Base-by-base conservation (phyloP, 2,797 vertebrate species). In the Cyclopterus lumpus region DNA sequence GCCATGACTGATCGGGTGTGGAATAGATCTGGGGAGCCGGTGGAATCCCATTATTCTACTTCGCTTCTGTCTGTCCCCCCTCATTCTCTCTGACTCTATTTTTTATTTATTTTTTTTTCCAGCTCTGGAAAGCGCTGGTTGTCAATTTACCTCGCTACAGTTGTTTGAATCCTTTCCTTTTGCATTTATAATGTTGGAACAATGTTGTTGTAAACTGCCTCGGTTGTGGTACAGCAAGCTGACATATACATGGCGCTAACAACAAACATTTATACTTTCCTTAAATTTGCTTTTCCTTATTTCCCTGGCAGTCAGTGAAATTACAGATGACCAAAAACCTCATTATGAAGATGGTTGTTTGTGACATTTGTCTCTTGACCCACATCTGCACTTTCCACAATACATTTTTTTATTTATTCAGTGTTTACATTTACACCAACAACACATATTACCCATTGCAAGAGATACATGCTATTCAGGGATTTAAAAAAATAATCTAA, bases 11-110 rank as follows among this genome's bases (percentile, higher is more conserved):
- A 92, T 90, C 72, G 76, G 62, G 63, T 3, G 48, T 62, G 68
- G 75, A 89, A 90, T 86, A 85, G 83, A 89, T 91, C 85, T 58
- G 26, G 48, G 64, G 51, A 77, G 71, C 38, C 8, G 26, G 49
- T 77, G 83, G 15, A 4, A 75, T 79, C 75, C 74, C 71, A 81
- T 83, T 90, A 85, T 86, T 84, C 72, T 91, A 83, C 86, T 89
- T 80, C 53, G 79, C 81, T 89, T 91, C 86, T 86, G 84, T 87
- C 80, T 84, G 60, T 61, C 57, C 64, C 60, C 80, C 64, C 1
- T 63, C 26, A 38, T 32, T 48, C 18, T 15, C 24, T 67, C 46
- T 68, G 11, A 38, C 14, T 74, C 65, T 67, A 57, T 79, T 81
- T 85, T 67, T n/a, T n/a, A n/a, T 80, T 24, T 40, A 40, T 58